Evolutionary conservation across 2,113 vertebrate genomes (phyloP), one percentile per base, ranked within the genome.

Genomic region (Pterocles orientalis): DNA sequence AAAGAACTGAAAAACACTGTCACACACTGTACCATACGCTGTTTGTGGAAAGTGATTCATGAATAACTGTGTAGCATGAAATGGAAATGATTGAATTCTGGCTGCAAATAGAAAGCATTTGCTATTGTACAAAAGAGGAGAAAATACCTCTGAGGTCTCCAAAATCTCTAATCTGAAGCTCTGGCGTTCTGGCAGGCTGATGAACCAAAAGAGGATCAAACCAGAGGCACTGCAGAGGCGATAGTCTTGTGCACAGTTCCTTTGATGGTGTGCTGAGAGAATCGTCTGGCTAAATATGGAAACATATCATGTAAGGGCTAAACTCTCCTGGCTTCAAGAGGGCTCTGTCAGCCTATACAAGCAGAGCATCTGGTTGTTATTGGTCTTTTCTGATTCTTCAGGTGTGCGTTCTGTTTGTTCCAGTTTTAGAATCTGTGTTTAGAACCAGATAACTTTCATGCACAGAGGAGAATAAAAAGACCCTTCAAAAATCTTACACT

Each of bases 291-390:
- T 66, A 21, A 73, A 29, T 25, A 21, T 6, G 7, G 60, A 58
- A 65, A 39, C 6, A 4, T 23, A 17, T 33, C 0, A 2, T 5
- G 33, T 10, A 10, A 66, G 20, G 17, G 23, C 23, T 65, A 39
- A 73, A 6, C 26, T 24, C 36, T 29, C 14, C 12, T 56, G 68
- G 43, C 28, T 81, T 70, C 28, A 28, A 18, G 64, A 24, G 23
- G 3, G 7, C 15, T 60, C 73, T 80, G 33, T 14, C 15, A 51
- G 21, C 25, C 41, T 47, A 3, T 7, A 12, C 9, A 71, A 76
- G 25, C 25, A 61, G 31, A 5, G 26, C 36, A 21, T 50, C 76
- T 81, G 25, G 6, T 25, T 62, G 9, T 11, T 25, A 9, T 21
- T 3, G 6, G 11, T 21, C 16, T 73, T 81, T 54, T 43, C 64